Base-by-base conservation (phyloP, 2,888 invertebrate species). In the Orgyia antiqua region DNA sequence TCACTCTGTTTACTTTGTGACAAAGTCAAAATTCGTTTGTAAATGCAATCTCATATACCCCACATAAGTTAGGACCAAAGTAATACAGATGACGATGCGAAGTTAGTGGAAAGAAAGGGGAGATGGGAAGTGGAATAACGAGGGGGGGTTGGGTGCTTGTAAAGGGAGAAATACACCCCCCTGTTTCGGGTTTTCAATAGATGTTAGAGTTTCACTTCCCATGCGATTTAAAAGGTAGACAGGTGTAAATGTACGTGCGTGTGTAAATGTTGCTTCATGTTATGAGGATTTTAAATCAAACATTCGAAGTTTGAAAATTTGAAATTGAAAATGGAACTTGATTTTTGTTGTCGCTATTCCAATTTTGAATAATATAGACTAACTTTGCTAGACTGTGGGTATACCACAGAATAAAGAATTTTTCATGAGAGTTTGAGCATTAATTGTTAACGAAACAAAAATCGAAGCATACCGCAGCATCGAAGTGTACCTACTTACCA, bases 171-270 rank as follows among this genome's bases (percentile, higher is more conserved):
- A 46, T 58, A 61, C 56, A 62, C 62, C 73, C 72, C 78, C 79
- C 82, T 77, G 84, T 83, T 86, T 84, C 68, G 84, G 84, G 77
- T 75, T 80, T 84, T 86, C 84, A 86, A 84, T 84, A 80, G 86
- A 80, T 79, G 82, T 78, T 79, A 75, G 76, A 78, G 74, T 72
- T 75, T 66, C 67, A 65, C 58, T 60, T 60, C 62, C 59, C 68
- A 73, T 72, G 67, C 67, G 73, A 72, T 74, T 74, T 77, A 63
- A 68, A 74, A 78, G 65, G 64, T 55, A 70, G 69, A 71, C 79
- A 80, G 80, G 82, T 79, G 73, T 68, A 68, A 58, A 63, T 55
- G 52, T 57, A 42, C 38, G 38, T 51, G 41, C 43, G 45, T 49
- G 38, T 45, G 26, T 4, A n/a, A 23, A 6, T 40, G 25, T 31